phyloP scores from a whole-genome alignment of 2,888 invertebrate genomes.

The Amblyteles armatorius region DNA sequence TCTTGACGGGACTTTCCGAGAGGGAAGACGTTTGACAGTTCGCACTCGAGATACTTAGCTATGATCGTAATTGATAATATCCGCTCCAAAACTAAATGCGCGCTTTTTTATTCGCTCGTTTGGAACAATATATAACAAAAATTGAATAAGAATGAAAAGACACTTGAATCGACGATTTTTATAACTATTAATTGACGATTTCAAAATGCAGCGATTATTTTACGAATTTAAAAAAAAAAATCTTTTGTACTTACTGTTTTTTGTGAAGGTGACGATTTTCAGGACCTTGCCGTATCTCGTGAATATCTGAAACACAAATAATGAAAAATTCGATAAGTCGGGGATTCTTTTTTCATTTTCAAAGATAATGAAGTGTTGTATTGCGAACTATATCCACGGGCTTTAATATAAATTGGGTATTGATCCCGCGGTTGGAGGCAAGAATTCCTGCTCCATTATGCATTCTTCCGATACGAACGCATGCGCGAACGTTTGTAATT shows the following conservation, averaged over 20 bases:
- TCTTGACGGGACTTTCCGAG: too few species aligned
- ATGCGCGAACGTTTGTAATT: constrained; percentile 40
- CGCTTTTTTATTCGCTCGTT: too few species aligned
- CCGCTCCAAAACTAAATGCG: too few species aligned
- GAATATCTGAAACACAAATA: constrained; percentile 92
- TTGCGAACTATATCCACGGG: background rate
- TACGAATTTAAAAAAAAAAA: background rate
- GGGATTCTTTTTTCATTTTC: constrained; percentile 6
- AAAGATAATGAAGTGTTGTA: constrained; percentile 3
- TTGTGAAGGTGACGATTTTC: constrained; percentile 99
- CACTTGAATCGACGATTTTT: too few species aligned
- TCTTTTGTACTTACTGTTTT: constrained; percentile 94
- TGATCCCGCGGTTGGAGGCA: constrained; percentile 33
- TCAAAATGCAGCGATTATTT: too few species aligned
- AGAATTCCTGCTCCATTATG: constrained; percentile 37
- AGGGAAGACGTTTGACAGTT: too few species aligned
- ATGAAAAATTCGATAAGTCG: constrained; percentile 30
- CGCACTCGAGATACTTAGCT: too few species aligned
- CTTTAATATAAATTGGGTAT: constrained; percentile 41
- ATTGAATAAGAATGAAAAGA: too few species aligned
- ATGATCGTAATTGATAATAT: too few species aligned
- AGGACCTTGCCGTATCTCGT: constrained; percentile 99
- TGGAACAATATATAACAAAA: too few species aligned
- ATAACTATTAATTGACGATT: too few species aligned
- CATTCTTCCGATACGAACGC: constrained; percentile 8